phyloP scores from a whole-genome alignment of 2,888 invertebrate species.

The Halocaridina rubra region DNA sequence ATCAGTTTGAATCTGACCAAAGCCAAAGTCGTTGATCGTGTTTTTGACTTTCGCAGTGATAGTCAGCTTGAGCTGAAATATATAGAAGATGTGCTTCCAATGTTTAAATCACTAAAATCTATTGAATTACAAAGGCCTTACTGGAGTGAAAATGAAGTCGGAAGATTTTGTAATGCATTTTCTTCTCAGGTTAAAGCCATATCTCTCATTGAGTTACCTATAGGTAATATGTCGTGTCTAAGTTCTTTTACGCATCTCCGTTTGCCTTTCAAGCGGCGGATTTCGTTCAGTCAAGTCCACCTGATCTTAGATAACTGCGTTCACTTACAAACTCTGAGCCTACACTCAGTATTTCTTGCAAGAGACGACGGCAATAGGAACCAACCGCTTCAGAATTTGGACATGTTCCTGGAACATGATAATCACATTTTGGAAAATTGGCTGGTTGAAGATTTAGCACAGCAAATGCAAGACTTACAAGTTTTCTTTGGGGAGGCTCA shows the following conservation, averaged over 20 bases:
- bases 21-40: constrained; percentile 26
- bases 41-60: not conserved
- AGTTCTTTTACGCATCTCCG: constrained; percentile 11
- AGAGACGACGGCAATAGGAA: not conserved
- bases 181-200: not conserved
- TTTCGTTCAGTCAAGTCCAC: constrained; percentile 25
- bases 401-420: constrained; percentile 22
- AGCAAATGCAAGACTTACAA: constrained; percentile 1
- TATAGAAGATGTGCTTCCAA: constrained; percentile 10
- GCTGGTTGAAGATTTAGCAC: constrained; percentile 5
- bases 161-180: constrained; percentile 17
- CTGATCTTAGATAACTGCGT: constrained; percentile 18
- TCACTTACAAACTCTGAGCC: constrained; percentile 20
- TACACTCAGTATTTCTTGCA: constrained; percentile 1
- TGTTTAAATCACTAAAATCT: constrained; percentile 23
- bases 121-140: constrained; percentile 18
- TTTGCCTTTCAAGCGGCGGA: constrained; percentile 1
- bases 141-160: constrained; percentile 10
- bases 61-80: constrained; percentile 1
- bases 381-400: not conserved
- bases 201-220: constrained; percentile 10
- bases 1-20: constrained; percentile 11
- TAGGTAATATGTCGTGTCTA: constrained; percentile 18
- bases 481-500: not conserved
- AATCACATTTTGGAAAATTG: not conserved